Conservation (phyloP, 1,140 invertebrate genomes). For the Drosophila fuyamai region DNA sequence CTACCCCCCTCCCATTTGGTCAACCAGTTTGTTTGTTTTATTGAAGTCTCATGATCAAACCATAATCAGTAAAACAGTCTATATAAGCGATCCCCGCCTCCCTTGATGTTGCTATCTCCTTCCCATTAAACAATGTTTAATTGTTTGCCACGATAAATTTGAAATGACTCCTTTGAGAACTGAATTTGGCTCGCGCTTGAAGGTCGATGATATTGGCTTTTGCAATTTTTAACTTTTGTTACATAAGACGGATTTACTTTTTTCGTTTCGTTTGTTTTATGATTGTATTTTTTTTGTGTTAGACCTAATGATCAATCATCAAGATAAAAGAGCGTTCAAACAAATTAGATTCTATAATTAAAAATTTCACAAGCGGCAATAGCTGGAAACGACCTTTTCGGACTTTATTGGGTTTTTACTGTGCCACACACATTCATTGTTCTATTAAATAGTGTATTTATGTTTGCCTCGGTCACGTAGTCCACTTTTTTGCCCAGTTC, state of each 20-base stretch:
- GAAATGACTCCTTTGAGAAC: constrained; percentile 68
- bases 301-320: constrained; percentile 78
- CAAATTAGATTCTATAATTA: constrained; percentile 82
- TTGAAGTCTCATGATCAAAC: constrained; percentile 78
- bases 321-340: constrained; percentile 58
- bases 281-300: constrained; percentile 24
- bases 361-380: constrained; percentile 60
- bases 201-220: constrained; percentile 67
- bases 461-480: constrained; percentile 68
- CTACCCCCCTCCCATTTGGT: constrained; percentile 18
- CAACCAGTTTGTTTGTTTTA: constrained; percentile 72
- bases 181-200: constrained; percentile 35
- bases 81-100: constrained; percentile 13
- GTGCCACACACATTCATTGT: constrained; percentile 52
- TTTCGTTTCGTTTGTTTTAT: constrained; percentile 46
- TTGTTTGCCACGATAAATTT: constrained; percentile 54
- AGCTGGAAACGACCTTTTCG: constrained; percentile 49
- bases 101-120: background rate
- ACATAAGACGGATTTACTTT: constrained; percentile 78
- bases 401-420: constrained; percentile 35
- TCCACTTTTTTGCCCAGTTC: constrained; percentile 37
- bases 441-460: constrained; percentile 58
- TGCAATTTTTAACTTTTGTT: constrained; percentile 76
- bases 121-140: constrained; percentile 52
- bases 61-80: constrained; percentile 47